Conservation (phyloP, 2,888 invertebrate species). For the Leptothorax acervorum region DNA sequence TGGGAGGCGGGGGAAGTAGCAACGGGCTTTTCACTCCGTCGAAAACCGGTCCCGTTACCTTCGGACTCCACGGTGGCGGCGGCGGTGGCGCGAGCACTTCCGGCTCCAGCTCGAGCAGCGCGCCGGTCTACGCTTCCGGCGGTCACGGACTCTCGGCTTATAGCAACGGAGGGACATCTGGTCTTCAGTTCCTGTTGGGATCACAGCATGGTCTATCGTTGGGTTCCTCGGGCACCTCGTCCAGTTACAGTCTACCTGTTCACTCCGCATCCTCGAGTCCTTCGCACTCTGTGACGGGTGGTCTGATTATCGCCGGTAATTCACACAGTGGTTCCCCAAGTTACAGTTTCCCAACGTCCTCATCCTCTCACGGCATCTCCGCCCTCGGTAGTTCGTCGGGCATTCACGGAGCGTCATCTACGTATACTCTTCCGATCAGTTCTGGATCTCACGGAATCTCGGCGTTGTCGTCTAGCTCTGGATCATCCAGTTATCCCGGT, state of each 20-base stretch:
- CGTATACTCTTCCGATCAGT: constrained; percentile 54
- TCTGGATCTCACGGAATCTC: constrained; percentile 71
- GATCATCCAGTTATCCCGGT: constrained; percentile 61
- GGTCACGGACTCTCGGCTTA: constrained; percentile 79
- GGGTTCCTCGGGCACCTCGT: constrained; percentile 63
- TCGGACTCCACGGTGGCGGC: constrained; percentile 75
- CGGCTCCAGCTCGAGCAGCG: constrained; percentile 56
- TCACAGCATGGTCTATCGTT: constrained; percentile 71
- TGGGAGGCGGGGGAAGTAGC: constrained; percentile 53
- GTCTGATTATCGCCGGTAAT: constrained; percentile 72
- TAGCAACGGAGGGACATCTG: constrained; percentile 68
- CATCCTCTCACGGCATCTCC: constrained; percentile 64
- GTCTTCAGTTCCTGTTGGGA: constrained; percentile 73
- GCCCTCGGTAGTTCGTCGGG: constrained; percentile 56
- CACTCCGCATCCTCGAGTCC: constrained; percentile 66
- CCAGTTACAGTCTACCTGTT: constrained; percentile 63
- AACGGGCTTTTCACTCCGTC: constrained; percentile 68
- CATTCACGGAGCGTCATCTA: constrained; percentile 44
- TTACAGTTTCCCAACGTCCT: constrained; percentile 55
- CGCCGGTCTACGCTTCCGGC: constrained; percentile 74
- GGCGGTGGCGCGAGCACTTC: constrained; percentile 23
- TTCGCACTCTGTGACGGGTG: constrained; percentile 73
- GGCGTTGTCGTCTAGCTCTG: constrained; percentile 52
- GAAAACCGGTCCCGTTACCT: constrained; percentile 83
- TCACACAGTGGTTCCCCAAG: constrained; percentile 48